These are phyloP conservation scores for Agapostemon virescens DNA, from an alignment of 2,888 invertebrate species.

Conservation along the genomic window DNA sequence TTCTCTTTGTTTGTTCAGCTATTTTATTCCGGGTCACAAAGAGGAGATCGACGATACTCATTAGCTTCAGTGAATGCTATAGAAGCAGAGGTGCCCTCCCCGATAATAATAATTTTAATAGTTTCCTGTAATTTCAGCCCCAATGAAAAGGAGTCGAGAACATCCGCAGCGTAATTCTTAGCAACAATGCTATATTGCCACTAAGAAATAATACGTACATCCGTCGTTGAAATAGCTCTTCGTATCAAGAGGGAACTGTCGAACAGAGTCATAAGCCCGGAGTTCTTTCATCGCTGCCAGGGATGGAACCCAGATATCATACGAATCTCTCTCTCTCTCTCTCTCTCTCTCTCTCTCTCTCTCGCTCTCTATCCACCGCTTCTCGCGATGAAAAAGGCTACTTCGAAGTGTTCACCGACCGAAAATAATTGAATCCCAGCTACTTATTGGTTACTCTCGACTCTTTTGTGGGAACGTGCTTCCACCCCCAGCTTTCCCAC, in stretches of 20 bases:
- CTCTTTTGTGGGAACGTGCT: slow-evolving; percentile 42
- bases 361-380: no score
- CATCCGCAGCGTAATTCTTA: neutral
- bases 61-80: neutral
- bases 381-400: slow-evolving; percentile 43
- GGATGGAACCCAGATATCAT: slow-evolving; percentile 43
- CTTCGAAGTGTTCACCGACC: slow-evolving; percentile 50
- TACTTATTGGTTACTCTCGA: slow-evolving; percentile 52
- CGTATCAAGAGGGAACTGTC: slow-evolving; percentile 31
- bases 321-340: slow-evolving; percentile 36
- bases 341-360: no score
- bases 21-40: neutral
- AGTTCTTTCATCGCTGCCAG: slow-evolving; percentile 37
- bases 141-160: neutral
- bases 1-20: neutral
- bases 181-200: slow-evolving; percentile 16
- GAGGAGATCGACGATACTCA: neutral
- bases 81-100: neutral
- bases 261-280: slow-evolving; percentile 34
- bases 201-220: slow-evolving; percentile 30
- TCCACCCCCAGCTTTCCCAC: slow-evolving; percentile 13
- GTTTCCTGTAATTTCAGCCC: neutral
- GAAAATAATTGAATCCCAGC: slow-evolving; percentile 59
- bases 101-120: neutral
- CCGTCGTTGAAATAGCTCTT: slow-evolving; percentile 28